Percentiles rank a stretch among this genome's conserved stretches.
phyloP scores from a whole-genome alignment of 2,113 vertebrate species.

The Festucalex cinctus region DNA sequence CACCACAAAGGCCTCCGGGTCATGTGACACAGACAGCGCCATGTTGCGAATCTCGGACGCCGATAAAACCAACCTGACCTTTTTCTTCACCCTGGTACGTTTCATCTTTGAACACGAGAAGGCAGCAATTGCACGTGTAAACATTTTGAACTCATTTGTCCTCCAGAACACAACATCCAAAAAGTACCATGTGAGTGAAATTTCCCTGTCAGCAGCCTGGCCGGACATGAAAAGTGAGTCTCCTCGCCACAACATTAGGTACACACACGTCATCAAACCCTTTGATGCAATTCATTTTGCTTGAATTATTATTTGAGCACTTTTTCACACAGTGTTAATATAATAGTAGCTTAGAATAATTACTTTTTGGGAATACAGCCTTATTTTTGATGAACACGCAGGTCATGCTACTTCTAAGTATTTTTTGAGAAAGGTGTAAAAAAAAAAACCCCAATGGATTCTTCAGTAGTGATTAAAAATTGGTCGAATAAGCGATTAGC shows the following conservation, averaged over 20 bases:
- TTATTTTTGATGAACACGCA: too few species aligned
- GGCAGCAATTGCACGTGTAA: constrained; percentile 16
- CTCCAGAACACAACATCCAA: constrained; percentile 68
- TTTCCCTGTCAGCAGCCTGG: constrained; percentile 53
- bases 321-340: too few species aligned
- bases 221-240: constrained; percentile 65
- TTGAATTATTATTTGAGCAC: too few species aligned
- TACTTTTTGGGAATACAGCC: too few species aligned
- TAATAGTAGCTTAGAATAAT: too few species aligned
- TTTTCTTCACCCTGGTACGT: constrained; percentile 80
- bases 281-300: too few species aligned
- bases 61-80: constrained; percentile 52
- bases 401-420: too few species aligned
- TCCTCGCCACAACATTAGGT: constrained; percentile 9
- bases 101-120: constrained; percentile 21
- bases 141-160: constrained; percentile 6
- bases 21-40: constrained; percentile 60
- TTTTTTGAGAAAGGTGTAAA: too few species aligned
- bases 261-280: background rate
- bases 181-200: constrained; percentile 68
- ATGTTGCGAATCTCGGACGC: constrained; percentile 63
- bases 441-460: too few species aligned
- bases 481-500: too few species aligned
- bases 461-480: too few species aligned
- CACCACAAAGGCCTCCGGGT: constrained; percentile 64